Conservation (phyloP, 2,797 vertebrate genomes). For the Tolypeutes matacus region DNA sequence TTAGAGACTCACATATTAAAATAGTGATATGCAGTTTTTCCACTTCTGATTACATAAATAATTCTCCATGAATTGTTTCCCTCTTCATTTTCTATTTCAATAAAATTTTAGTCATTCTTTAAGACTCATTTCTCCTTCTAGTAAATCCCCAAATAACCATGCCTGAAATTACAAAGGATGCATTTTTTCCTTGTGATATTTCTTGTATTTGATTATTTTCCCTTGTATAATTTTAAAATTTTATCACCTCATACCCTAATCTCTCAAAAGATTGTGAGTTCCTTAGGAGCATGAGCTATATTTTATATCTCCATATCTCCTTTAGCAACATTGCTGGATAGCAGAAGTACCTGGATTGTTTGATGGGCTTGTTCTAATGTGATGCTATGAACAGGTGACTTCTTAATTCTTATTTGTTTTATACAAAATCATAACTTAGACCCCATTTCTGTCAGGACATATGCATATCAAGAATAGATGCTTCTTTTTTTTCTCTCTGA, state of each 20-base stretch:
- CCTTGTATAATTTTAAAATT: neutral
- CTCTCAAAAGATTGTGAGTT: neutral
- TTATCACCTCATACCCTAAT: neutral
- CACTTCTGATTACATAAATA: neutral
- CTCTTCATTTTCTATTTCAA: neutral
- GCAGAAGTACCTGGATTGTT: rapidly evolving
- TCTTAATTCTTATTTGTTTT: neutral
- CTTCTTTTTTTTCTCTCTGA: neutral
- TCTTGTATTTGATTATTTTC: slow-evolving; percentile 2
- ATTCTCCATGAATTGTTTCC: neutral
- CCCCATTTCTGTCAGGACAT: neutral
- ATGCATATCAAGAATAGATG: neutral
- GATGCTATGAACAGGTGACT: neutral
- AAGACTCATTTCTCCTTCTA: neutral
- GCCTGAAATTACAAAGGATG: neutral
- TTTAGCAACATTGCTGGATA: neutral
- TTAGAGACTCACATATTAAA: neutral
- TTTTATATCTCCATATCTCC: neutral
- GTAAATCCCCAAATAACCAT: neutral
- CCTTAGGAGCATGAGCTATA: neutral
- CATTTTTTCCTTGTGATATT: neutral
- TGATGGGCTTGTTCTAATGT: neutral
- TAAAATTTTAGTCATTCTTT: neutral
- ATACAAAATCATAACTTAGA: neutral
- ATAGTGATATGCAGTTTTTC: neutral